A percentile compares a stretch with the other conserved stretches of the same genome.
These are phyloP conservation scores for Trematomus loennbergii DNA, from an alignment of 2,113 vertebrate genomes.

Conservation along the genomic window DNA sequence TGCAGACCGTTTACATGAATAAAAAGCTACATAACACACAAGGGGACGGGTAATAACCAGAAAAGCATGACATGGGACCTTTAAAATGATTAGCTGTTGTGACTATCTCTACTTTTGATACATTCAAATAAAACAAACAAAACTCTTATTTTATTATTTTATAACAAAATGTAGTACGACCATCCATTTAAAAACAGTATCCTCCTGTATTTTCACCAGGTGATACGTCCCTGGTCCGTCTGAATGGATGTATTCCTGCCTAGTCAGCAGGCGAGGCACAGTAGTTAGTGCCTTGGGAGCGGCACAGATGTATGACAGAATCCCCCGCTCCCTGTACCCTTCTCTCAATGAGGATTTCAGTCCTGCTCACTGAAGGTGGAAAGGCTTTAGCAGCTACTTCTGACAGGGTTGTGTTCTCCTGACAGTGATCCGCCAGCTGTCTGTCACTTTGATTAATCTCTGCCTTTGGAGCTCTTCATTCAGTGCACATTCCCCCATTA, in stretches of 20 bases:
- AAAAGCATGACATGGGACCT: too few species aligned
- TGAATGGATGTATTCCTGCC: slow-evolving; percentile 48
- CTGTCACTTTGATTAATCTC: slow-evolving; percentile 59
- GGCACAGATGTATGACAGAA: slow-evolving; percentile 27
- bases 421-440: slow-evolving; percentile 52
- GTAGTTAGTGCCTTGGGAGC: slow-evolving; percentile 41
- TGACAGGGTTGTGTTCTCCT: slow-evolving; percentile 42
- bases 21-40: too few species aligned
- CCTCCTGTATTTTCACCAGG: slow-evolving; percentile 26
- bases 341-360: slow-evolving; percentile 40
- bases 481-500: neutral
- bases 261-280: slow-evolving; percentile 50
- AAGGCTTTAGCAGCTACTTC: slow-evolving; percentile 28
- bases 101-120: too few species aligned
- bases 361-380: slow-evolving; percentile 50
- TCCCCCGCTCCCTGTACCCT: neutral
- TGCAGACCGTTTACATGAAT: too few species aligned
- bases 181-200: neutral
- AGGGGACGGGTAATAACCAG: too few species aligned
- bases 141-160: too few species aligned
- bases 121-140: too few species aligned
- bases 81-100: too few species aligned
- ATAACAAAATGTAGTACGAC: too few species aligned
- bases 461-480: slow-evolving; percentile 41
- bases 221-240: slow-evolving; percentile 16